Evolutionary conservation across 1,140 invertebrate genomes (phyloP).

Genomic region (Chironomus tepperi): DNA sequence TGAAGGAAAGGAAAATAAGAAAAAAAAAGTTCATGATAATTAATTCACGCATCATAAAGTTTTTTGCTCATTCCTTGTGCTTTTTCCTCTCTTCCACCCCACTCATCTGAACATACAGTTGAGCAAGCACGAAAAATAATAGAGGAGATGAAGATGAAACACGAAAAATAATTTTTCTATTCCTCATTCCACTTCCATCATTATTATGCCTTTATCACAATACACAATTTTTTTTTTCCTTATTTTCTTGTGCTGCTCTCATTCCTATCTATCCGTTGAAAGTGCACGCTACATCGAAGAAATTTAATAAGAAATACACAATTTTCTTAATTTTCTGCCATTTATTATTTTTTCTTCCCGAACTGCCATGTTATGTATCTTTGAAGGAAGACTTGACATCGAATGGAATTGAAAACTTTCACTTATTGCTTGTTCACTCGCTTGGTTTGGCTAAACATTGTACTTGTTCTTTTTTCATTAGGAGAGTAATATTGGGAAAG

Average conservation of each 20-base stretch:
- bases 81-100: not conserved
- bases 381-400: constrained; percentile 5
- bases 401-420: not conserved
- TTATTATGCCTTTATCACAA: too few relatives aligned
- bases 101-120: not conserved
- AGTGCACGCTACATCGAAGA: constrained; percentile 18
- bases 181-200: not conserved
- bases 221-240: too few relatives aligned
- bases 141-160: not conserved
- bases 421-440: constrained; percentile 20
- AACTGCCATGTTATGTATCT: not conserved
- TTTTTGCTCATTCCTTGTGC: constrained; percentile 10
- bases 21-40: not conserved
- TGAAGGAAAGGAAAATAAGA: not conserved
- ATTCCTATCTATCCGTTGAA: not conserved
- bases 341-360: constrained; percentile 1
- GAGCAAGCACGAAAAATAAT: not conserved
- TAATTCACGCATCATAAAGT: constrained; percentile 21
- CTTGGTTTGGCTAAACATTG: not conserved
- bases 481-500: too few relatives aligned
- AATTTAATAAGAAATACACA: constrained; percentile 22
- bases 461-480: not conserved
- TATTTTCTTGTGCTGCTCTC: too few relatives aligned
- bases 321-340: constrained; percentile 23
- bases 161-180: not conserved